A percentile compares a stretch with the other conserved stretches of the same genome.
phyloP scores from a whole-genome alignment of 2,797 vertebrate genomes.

The Micropoecilia bifurca region DNA sequence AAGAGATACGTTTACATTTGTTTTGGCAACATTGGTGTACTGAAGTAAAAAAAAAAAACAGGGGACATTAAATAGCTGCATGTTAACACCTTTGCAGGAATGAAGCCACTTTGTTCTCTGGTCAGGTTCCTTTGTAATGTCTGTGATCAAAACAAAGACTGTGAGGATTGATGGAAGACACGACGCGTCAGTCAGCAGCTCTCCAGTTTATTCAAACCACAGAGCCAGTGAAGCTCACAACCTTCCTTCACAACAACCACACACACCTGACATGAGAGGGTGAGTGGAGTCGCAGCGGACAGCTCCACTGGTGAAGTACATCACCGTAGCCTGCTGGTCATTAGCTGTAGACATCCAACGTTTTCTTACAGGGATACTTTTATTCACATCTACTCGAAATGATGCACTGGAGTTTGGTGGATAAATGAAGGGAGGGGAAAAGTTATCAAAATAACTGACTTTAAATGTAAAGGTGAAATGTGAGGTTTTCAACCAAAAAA shows the following conservation, averaged over 20 bases:
- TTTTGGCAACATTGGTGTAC: conserved; percentile 11
- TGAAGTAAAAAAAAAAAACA: conserved; percentile 14
- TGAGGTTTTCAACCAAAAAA: neutral
- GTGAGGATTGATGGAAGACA: conserved; percentile 19
- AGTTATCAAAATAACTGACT: neutral
- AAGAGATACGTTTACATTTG: conserved; percentile 40
- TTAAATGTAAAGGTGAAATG: neutral
- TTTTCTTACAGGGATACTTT: neutral
- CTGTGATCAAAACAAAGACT: conserved; percentile 2
- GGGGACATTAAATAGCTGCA: conserved; percentile 15
- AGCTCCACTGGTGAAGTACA: conserved; percentile 1
- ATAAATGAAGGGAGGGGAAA: neutral
- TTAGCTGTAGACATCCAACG: neutral
- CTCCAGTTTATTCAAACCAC: conserved; percentile 73
- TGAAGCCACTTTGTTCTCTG: conserved; percentile 15
- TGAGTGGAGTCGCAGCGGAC: conserved; percentile 21
- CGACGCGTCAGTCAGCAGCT: conserved; percentile 45
- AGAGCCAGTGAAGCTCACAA: conserved; percentile 56
- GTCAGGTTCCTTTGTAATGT: conserved; percentile 10
- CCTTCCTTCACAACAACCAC: conserved; percentile 42
- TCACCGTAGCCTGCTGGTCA: neutral
- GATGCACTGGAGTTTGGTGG: neutral
- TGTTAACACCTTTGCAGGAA: conserved; percentile 8
- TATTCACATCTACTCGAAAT: neutral
- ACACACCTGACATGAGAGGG: conserved; percentile 31